These are phyloP conservation scores for Stegodyphus mimosarum DNA, from an alignment of 1,140 invertebrate species.

Conservation along the genomic window DNA sequence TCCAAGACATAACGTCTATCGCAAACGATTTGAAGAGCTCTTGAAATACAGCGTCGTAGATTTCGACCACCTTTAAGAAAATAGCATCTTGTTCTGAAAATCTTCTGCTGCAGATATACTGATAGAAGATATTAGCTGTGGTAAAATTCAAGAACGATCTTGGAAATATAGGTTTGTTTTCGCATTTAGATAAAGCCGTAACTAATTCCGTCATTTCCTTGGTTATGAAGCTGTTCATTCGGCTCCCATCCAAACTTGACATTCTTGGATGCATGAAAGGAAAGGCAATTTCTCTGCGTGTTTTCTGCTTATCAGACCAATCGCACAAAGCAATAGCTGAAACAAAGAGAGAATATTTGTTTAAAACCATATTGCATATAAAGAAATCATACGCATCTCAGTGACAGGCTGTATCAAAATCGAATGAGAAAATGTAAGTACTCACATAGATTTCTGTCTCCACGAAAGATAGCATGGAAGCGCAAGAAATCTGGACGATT, in stretches of 20 bases:
- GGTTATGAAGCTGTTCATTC: constrained; percentile 63
- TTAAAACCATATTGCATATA: no score
- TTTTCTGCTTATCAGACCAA: constrained; percentile 84
- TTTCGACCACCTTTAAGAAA: constrained; percentile 76
- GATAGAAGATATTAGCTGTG: constrained; percentile 85
- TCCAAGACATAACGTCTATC: constrained; percentile 87
- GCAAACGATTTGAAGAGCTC: constrained; percentile 89
- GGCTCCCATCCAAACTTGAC: constrained; percentile 76
- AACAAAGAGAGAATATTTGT: constrained; percentile 24
- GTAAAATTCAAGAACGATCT: constrained; percentile 77
- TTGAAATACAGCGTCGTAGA: constrained; percentile 88
- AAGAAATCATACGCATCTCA: no score
- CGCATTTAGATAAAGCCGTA: background rate
- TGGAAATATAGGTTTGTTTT: constrained; percentile 66
- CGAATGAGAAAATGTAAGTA: constrained; percentile 62
- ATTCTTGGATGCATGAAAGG: constrained; percentile 80
- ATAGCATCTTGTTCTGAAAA: constrained; percentile 77
- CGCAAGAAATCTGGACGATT: constrained; percentile 83
- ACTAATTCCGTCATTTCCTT: constrained; percentile 62
- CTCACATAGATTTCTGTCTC: constrained; percentile 80
- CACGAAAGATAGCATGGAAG: constrained; percentile 75
- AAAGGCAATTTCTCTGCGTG: constrained; percentile 79
- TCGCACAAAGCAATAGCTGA: constrained; percentile 86
- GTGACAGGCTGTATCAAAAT: background rate
- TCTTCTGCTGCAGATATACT: constrained; percentile 83